These are phyloP conservation scores for Helogale parvula DNA, from an alignment of 2,113 vertebrate genomes.

Conservation along the genomic window DNA sequence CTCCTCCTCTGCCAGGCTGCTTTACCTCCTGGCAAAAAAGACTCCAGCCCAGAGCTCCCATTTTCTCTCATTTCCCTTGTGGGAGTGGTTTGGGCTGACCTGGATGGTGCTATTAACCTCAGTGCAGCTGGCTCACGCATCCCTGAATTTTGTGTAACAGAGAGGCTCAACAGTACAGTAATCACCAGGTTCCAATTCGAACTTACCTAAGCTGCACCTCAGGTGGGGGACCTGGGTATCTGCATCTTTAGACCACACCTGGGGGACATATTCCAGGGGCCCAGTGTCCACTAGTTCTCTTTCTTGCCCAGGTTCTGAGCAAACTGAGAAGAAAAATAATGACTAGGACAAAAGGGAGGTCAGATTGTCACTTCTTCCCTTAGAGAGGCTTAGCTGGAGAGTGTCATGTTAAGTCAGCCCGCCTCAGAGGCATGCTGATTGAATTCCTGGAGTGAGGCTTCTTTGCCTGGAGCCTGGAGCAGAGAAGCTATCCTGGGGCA, in stretches of 20 bases:
- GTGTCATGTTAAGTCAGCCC: neutral
- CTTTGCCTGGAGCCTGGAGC: neutral
- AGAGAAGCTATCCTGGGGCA: too few species aligned
- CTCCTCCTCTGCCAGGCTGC: accelerated
- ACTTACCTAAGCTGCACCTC: accelerated
- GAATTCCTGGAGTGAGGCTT: neutral
- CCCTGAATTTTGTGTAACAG: neutral
- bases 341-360: neutral
- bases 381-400: neutral
- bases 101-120: neutral
- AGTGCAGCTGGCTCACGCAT: neutral
- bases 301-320: neutral
- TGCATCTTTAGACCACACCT: neutral
- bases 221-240: accelerated
- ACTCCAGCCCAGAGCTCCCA: neutral
- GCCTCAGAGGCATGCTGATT: neutral
- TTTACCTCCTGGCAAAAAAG: neutral
- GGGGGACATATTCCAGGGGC: neutral
- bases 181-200: neutral
- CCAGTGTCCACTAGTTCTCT: too few species aligned
- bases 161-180: neutral
- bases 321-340: neutral
- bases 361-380: neutral
- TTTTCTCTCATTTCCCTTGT: neutral
- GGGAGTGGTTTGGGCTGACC: neutral